phyloP scores from a whole-genome alignment of 2,888 invertebrate genomes.

The Arctia plantaginis region DNA sequence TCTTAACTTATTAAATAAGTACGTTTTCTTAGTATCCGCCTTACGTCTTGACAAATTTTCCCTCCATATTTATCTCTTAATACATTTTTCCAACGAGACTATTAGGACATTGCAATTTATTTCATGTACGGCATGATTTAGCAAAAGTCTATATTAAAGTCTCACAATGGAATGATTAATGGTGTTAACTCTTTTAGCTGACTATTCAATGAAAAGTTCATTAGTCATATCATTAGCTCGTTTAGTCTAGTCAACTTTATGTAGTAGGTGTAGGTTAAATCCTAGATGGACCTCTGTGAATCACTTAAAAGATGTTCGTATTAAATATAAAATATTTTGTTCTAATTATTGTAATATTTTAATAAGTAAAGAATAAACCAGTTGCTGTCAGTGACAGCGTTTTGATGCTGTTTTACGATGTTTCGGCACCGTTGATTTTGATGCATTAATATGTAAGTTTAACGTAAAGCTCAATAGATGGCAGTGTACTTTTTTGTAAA shows the following conservation, averaged over 20 bases:
- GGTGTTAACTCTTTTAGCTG: constrained; percentile 37
- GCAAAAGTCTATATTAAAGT: constrained; percentile 39
- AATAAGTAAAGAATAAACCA: too few species aligned
- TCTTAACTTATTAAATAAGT: constrained; percentile 45
- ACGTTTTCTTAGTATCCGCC: constrained; percentile 31
- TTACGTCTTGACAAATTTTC: constrained; percentile 42
- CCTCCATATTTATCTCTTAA: constrained; percentile 32
- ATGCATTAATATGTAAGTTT: too few species aligned
- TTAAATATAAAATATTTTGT: too few species aligned
- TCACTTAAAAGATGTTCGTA: too few species aligned
- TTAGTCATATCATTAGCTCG: constrained; percentile 31
- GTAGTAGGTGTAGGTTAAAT: not conserved
- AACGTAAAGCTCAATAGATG: too few species aligned
- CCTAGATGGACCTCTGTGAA: not conserved
- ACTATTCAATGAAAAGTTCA: constrained; percentile 36
- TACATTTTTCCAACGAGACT: constrained; percentile 40
- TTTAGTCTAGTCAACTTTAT: constrained; percentile 26
- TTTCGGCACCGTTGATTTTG: too few species aligned
- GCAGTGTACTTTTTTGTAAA: too few species aligned
- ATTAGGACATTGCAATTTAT: constrained; percentile 43
- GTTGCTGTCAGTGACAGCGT: too few species aligned
- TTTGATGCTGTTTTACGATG: too few species aligned
- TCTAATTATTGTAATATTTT: too few species aligned
- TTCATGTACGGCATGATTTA: constrained; percentile 37
- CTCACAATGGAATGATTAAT: constrained; percentile 43